phyloP scores from a whole-genome alignment of 2,113 vertebrate species.

The Gymnogyps californianus region DNA sequence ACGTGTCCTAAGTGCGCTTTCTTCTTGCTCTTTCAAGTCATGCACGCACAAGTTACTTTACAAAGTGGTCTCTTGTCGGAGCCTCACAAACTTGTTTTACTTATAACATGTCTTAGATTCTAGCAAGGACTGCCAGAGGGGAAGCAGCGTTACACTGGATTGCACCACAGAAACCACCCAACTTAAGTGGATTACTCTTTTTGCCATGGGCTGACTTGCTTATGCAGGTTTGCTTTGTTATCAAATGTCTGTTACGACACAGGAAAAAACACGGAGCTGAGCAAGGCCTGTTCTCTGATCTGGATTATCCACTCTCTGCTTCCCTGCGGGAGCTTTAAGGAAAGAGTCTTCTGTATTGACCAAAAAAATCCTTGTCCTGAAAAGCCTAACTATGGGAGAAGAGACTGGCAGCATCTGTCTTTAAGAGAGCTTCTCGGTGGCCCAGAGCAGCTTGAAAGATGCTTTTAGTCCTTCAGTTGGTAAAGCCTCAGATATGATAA shows the following conservation, averaged over 20 bases:
- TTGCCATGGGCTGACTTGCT: constrained; percentile 64
- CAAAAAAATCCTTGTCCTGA: not conserved
- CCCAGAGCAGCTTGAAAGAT: not conserved
- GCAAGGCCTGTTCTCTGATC: not conserved
- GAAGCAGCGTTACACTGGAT: constrained; percentile 39
- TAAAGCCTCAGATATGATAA: not conserved
- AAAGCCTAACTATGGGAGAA: not conserved
- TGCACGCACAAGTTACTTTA: constrained; percentile 55
- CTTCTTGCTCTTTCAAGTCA: constrained; percentile 53
- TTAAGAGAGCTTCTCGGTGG: not conserved
- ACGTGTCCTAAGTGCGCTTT: constrained; percentile 29
- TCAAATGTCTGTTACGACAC: constrained; percentile 42
- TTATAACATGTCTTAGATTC: constrained; percentile 52
- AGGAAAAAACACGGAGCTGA: not conserved
- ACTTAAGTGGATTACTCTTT: constrained; percentile 61
- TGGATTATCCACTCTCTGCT: not conserved
- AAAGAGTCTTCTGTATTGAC: not conserved
- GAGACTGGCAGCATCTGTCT: not conserved
- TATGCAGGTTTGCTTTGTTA: constrained; percentile 55
- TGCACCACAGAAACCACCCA: constrained; percentile 73
- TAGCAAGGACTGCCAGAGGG: constrained; percentile 64
- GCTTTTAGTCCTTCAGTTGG: not conserved
- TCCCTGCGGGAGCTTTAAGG: not conserved
- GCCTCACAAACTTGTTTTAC: constrained; percentile 66
- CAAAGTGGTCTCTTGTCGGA: constrained; percentile 68